Base-by-base conservation (phyloP, 2,113 vertebrate species). In the Peucedramus taeniatus region DNA sequence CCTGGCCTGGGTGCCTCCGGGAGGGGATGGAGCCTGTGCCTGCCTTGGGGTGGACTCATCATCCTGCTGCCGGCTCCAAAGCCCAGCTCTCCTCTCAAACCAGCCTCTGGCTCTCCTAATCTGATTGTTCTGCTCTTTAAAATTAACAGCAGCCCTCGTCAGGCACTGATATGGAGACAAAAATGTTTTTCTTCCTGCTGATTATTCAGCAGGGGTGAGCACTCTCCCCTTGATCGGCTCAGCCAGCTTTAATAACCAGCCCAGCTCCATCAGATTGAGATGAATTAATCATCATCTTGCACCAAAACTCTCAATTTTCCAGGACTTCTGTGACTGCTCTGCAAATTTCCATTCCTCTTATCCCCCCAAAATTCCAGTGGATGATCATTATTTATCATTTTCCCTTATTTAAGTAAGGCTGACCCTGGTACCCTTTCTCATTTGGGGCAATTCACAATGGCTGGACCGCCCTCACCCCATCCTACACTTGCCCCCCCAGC, bases 1-100 rank as follows among this genome's bases (percentile, higher is more conserved):
- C 39, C 47, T 11, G 54, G 37, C 53, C 19, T 0, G 4, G 30
- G 70, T 0, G 0, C 22, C 10, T 6, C 65, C 1, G 0, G 24
- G 21, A 2, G 0, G 2, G 15, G 40, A 9, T 6, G 45, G 47
- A 51, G 14, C n/a, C 59, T 15, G 11, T 0, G 3, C 11, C 45
- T 11, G 40, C 37, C 27, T 30, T 1, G 14, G 47, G 54, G 8
- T 16, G 50, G 56, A 15, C 15, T 87, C 33, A 2, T 59, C 40
- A n/a, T 26, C 33, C 44, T 8, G 4, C 60, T 26, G 40, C 26
- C 24, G 9, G 3, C 8, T 42, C 54, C 83, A 49, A 15, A 39
- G 44, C 7, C 22, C 76, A 15, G 50, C 66, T 59, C 57, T 83
- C 20, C 17, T 78, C 87, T 82, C 72, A 18, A 75, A 45, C 7